Percentiles rank a stretch among this genome's conserved stretches.
Evolutionary conservation across 2,113 vertebrate species (phyloP).

Genomic region (Pseudopipra pipra): DNA sequence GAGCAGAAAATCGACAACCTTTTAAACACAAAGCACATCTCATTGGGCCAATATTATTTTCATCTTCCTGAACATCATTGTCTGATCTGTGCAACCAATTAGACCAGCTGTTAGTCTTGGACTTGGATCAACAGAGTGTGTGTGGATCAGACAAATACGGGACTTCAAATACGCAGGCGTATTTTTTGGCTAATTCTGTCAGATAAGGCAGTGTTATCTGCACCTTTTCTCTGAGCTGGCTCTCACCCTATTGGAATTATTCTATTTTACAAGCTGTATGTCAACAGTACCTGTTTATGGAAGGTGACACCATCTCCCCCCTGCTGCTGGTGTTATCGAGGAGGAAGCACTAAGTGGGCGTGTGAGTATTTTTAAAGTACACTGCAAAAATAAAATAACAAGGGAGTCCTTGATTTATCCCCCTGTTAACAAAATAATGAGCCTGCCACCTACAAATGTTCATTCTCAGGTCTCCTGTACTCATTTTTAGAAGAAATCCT

Average conservation of each 20-base stretch:
- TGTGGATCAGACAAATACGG: conserved; percentile 21
- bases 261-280: conserved; percentile 51
- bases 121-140: not conserved
- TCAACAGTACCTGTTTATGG: conserved; percentile 76
- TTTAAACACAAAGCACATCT: not conserved
- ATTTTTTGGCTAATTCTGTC: conserved; percentile 27
- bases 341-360: conserved; percentile 76
- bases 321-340: conserved; percentile 68
- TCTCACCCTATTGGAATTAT: conserved; percentile 21
- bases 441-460: not conserved
- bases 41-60: conserved; percentile 17
- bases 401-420: conserved; percentile 10
- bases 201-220: conserved; percentile 66
- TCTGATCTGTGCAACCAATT: conserved; percentile 29
- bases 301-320: conserved; percentile 47
- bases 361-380: conserved; percentile 58
- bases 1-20: conserved; percentile 32
- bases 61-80: conserved; percentile 29
- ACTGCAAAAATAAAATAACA: conserved; percentile 61
- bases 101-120: conserved; percentile 48
- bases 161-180: conserved; percentile 59
- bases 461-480: conserved; percentile 22
- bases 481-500: not conserved
- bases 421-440: not conserved
- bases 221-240: conserved; percentile 28